Percentiles rank a stretch among this genome's conserved stretches.
These are phyloP conservation scores for Harpegnathos saltator DNA, from an alignment of 1,140 invertebrate genomes.

Conservation along the genomic window DNA sequence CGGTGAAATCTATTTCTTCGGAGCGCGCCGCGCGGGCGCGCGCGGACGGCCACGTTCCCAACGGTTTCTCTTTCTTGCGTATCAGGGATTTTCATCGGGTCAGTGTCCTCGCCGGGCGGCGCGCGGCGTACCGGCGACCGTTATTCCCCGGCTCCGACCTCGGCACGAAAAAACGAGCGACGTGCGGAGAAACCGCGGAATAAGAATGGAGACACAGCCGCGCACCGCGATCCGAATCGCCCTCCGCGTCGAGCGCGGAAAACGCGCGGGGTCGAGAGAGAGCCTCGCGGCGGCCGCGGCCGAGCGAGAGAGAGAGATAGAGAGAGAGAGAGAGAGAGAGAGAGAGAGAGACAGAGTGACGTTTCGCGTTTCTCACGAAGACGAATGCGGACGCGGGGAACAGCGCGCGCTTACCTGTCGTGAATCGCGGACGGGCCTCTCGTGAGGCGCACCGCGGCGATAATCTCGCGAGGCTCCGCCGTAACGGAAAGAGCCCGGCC, in stretches of 20 bases:
- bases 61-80: constrained; percentile 74
- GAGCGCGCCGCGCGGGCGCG: too few species aligned
- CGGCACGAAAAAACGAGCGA: constrained; percentile 65
- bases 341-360: too few species aligned
- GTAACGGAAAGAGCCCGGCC: constrained; percentile 5
- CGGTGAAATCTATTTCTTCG: constrained; percentile 73
- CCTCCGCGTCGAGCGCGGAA: too few species aligned
- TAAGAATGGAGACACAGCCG: constrained; percentile 26
- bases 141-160: constrained; percentile 70
- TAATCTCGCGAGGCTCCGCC: constrained; percentile 12
- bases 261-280: too few species aligned
- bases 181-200: constrained; percentile 25
- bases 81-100: constrained; percentile 75
- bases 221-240: not conserved
- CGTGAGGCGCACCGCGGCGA: not conserved
- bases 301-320: too few species aligned
- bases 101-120: constrained; percentile 76
- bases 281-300: too few species aligned
- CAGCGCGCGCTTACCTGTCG: too few species aligned
- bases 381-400: too few species aligned
- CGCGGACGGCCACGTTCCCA: constrained; percentile 54
- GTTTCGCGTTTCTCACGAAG: too few species aligned
- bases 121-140: constrained; percentile 67
- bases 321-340: too few species aligned
- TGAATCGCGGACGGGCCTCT: not conserved